A percentile compares a stretch with the other conserved stretches of the same genome.
Evolutionary conservation across 2,888 invertebrate genomes (phyloP).

Genomic region (Ophion obscuratus): DNA sequence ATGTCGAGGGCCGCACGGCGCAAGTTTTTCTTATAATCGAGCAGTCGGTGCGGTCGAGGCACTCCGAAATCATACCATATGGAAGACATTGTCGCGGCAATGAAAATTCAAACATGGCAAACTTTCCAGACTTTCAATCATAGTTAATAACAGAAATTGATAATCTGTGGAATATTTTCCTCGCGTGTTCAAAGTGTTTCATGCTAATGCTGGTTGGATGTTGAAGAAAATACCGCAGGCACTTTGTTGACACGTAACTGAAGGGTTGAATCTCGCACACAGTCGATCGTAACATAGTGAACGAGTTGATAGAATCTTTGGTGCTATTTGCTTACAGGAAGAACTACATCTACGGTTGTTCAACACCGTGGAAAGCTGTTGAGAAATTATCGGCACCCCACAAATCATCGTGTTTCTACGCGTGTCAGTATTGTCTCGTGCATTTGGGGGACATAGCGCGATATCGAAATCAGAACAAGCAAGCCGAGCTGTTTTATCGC

Average conservation of each 20-base stretch:
- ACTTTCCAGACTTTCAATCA: no score
- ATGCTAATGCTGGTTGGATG: no score
- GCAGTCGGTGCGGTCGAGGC: no score
- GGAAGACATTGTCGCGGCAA: no score
- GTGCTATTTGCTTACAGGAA: slow-evolving; percentile 77
- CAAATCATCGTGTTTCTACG: slow-evolving; percentile 91
- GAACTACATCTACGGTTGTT: slow-evolving; percentile 84
- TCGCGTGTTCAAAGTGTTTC: background rate
- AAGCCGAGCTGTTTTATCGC: slow-evolving; percentile 94
- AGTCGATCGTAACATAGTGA: background rate
- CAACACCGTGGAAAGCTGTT: slow-evolving; percentile 83
- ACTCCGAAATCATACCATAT: no score
- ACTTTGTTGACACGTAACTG: no score
- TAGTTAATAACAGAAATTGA: no score
- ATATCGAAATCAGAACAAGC: slow-evolving; percentile 91
- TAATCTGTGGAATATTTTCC: background rate
- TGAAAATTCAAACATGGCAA: no score
- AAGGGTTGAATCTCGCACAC: background rate
- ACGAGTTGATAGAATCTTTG: background rate
- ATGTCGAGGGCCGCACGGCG: background rate
- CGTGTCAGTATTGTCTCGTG: slow-evolving; percentile 95
- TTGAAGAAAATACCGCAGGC: no score
- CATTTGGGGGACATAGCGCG: slow-evolving; percentile 95
- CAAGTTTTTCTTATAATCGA: background rate
- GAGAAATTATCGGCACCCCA: slow-evolving; percentile 84